A percentile compares a stretch with the other conserved stretches of the same genome.
Evolutionary conservation across 2,797 vertebrate genomes (phyloP).

Genomic region (Gouania willdenowi): DNA sequence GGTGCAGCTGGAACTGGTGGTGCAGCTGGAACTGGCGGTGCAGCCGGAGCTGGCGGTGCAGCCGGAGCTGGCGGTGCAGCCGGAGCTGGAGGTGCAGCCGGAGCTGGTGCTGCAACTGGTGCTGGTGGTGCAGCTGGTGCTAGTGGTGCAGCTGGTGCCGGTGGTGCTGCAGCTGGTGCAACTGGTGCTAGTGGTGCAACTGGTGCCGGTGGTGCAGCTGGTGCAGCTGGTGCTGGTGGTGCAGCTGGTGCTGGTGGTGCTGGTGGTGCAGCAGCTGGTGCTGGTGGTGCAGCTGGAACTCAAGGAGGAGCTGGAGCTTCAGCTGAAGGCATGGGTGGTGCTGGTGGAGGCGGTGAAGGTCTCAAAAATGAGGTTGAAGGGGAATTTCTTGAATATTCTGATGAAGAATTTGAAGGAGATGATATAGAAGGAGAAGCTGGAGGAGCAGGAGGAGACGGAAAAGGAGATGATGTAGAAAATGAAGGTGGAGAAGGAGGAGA

Average conservation of each 20-base stretch:
- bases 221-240: neutral
- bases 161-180: neutral
- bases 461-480: constrained; percentile 1
- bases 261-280: neutral
- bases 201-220: neutral
- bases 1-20: neutral
- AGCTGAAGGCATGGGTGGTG: neutral
- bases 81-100: neutral
- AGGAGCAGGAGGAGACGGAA: neutral
- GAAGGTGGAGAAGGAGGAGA: constrained; percentile 7
- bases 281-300: neutral
- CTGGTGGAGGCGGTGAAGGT: neutral
- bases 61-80: neutral
- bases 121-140: neutral
- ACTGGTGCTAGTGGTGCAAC: neutral
- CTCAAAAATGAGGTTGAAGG: constrained; percentile 1
- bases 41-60: neutral
- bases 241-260: neutral
- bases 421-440: constrained; percentile 2
- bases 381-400: constrained; percentile 25
- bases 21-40: neutral
- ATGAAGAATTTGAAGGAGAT: constrained; percentile 11
- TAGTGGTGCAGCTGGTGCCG: neutral
- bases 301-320: neutral
- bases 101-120: neutral